Evolutionary conservation across 2,797 vertebrate species (phyloP), one percentile per base, ranked within the genome.

Genomic region (Centropyge bicolor): DNA sequence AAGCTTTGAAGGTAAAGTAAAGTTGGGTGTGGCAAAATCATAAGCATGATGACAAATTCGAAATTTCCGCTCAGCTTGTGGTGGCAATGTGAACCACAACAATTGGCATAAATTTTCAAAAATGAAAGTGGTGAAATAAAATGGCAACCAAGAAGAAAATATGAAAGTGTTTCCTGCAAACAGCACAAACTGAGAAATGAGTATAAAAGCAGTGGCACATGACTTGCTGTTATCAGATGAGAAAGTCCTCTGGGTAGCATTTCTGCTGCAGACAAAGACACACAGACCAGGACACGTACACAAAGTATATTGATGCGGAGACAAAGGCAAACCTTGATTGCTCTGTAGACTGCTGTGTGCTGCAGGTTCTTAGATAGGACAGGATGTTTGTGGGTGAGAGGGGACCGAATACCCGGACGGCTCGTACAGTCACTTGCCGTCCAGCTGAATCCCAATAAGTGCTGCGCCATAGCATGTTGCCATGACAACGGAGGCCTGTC

Each of bases 381-480:
- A 90, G 78, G 60, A 78, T 88, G 78, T 85, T 78, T 87, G 75
- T 73, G 75, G 52, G 65, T 76, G 74, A 89, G 76, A 86, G 46
- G 74, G 67, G 76, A 91, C 78, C 64, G 72, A 91, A 92, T 88
- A 92, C 80, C 82, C 83, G 71, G 83, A 91, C 69, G 68, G 93
- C 93, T 91, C 91, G 90, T 91, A 91, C 89, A 95, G 94, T 91
- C 95, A 92, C 91, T 92, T 80, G 94, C 95, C 95, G 86, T 96
- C 91, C 93, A 91, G 93, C 95, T 94, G 93, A 91, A 96, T 96
- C 96, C 93, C 95, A 95, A 96, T 96, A 96, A 97, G 96, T 95
- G 95, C 93, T 96, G 97, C 97, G 96, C 97, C 97, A 96, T 95
- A 96, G 95, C 95, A 96, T 95, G 97, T 99, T 98, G 96, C 97